Percentiles rank a stretch among this genome's conserved stretches.
Evolutionary conservation across 2,888 invertebrate species (phyloP).

Genomic region (Apoda limacodes): DNA sequence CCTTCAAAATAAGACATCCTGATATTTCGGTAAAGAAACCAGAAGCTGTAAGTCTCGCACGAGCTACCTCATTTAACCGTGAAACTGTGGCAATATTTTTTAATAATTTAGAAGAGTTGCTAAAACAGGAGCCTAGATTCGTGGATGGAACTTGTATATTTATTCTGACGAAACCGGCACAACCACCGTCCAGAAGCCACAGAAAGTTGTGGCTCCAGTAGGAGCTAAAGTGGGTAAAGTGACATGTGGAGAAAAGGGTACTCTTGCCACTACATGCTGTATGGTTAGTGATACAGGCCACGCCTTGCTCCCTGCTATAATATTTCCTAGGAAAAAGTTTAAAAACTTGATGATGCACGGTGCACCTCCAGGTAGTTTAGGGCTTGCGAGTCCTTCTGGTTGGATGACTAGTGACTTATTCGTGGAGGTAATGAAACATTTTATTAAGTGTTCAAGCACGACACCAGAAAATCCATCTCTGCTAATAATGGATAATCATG

Average conservation of each 20-base stretch:
- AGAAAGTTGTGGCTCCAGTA: too few species aligned
- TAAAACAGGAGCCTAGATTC: constrained; percentile 4
- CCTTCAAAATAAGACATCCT: constrained; percentile 5
- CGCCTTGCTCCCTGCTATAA: constrained; percentile 27
- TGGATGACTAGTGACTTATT: constrained; percentile 35
- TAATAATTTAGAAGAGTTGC: constrained; percentile 3
- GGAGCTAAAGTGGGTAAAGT: too few species aligned
- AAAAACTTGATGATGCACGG: constrained; percentile 27
- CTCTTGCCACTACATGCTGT: constrained; percentile 25
- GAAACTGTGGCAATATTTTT: constrained; percentile 2
- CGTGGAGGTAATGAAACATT: constrained; percentile 31
- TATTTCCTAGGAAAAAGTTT: constrained; percentile 29
- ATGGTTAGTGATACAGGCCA: constrained; percentile 23
- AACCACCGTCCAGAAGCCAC: constrained; percentile 25
- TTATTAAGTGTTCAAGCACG: constrained; percentile 25
- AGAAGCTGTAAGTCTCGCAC: constrained; percentile 73
- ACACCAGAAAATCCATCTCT: constrained; percentile 25
- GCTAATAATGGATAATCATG: too few species aligned
- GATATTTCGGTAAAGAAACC: constrained; percentile 33
- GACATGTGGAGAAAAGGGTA: too few species aligned
- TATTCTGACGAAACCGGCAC: constrained; percentile 6
- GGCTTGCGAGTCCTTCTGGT: constrained; percentile 68
- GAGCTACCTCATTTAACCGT: constrained; percentile 75
- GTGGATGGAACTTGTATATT: constrained; percentile 7
- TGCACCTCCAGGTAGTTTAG: constrained; percentile 31